These are phyloP conservation scores for Cynodonichthys magdalenae DNA, from an alignment of 2,797 vertebrate genomes.

Conservation along the genomic window DNA sequence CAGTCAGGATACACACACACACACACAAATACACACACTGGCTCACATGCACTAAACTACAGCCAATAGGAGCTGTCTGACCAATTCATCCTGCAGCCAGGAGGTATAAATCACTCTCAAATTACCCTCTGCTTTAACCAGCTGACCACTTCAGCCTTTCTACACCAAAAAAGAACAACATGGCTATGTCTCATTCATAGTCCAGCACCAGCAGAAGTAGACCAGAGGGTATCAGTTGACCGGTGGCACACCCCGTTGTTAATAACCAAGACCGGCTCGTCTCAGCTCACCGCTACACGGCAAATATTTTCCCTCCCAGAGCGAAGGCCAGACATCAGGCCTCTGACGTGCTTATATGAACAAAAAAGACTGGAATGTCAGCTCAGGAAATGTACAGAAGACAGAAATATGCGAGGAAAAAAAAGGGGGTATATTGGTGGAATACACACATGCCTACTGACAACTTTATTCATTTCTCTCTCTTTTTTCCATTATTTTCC, in stretches of 20 bases:
- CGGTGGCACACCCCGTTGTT: conserved; percentile 73
- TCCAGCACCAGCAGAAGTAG: conserved; percentile 70
- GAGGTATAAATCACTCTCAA: conserved; percentile 78
- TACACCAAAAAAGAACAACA: conserved; percentile 38
- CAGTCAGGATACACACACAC: conserved; percentile 18
- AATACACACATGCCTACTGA: background rate
- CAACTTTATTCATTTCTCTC: conserved; percentile 32
- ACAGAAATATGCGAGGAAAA: background rate
- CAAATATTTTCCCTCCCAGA: conserved; percentile 74
- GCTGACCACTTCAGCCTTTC: conserved; percentile 57
- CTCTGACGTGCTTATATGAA: conserved; percentile 60
- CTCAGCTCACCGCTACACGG: conserved; percentile 46
- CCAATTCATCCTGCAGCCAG: conserved; percentile 67
- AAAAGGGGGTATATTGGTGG: background rate
- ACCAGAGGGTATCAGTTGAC: conserved; percentile 65
- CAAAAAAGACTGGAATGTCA: conserved; percentile 60
- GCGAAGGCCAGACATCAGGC: conserved; percentile 68
- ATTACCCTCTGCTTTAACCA: conserved; percentile 71
- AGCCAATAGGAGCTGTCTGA: conserved; percentile 72
- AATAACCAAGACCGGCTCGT: conserved; percentile 47
- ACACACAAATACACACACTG: conserved; percentile 19
- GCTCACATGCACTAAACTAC: conserved; percentile 66
- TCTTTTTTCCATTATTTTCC: background rate
- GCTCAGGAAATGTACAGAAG: conserved; percentile 34
- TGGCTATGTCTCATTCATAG: conserved; percentile 57